A percentile compares a stretch with the other conserved stretches of the same genome.
Conservation (phyloP, 1,140 invertebrate genomes). For the Solen grandis region DNA sequence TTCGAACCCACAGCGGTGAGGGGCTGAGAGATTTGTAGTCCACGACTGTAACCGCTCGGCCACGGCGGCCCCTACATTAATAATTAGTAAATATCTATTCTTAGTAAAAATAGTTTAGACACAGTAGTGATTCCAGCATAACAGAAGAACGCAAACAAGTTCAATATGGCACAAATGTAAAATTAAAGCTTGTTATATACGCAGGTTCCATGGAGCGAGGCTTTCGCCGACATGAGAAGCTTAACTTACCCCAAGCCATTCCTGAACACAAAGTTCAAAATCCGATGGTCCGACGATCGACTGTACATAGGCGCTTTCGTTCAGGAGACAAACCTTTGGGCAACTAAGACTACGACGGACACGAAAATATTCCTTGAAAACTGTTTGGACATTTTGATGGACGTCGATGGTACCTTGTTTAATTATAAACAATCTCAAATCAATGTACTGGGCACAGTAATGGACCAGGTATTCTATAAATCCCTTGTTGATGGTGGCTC, state of each 20-base stretch:
- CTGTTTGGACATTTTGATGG: background rate
- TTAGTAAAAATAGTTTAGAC: too few relatives aligned
- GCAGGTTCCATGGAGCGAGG: slow-evolving; percentile 57
- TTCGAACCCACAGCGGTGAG: too few relatives aligned
- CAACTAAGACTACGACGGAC: background rate
- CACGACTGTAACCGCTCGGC: too few relatives aligned
- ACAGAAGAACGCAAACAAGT: too few relatives aligned
- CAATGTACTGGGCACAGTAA: slow-evolving; percentile 18
- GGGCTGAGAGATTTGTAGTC: too few relatives aligned
- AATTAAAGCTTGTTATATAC: too few relatives aligned
- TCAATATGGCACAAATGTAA: too few relatives aligned
- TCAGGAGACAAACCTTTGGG: slow-evolving; percentile 66
- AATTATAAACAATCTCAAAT: slow-evolving; percentile 25
- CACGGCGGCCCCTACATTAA: too few relatives aligned
- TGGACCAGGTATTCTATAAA: background rate
- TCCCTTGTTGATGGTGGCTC: slow-evolving; percentile 2
- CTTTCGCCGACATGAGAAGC: slow-evolving; percentile 63
- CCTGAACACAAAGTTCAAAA: slow-evolving; percentile 61
- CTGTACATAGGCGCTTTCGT: slow-evolving; percentile 63
- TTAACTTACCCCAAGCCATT: slow-evolving; percentile 42
- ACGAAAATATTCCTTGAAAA: background rate
- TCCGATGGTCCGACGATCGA: slow-evolving; percentile 62
- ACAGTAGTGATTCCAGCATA: too few relatives aligned
- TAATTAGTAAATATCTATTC: too few relatives aligned
- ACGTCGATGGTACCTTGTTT: slow-evolving; percentile 9